Base-by-base conservation (phyloP, 2,797 vertebrate genomes). In the Chelon auratus region DNA sequence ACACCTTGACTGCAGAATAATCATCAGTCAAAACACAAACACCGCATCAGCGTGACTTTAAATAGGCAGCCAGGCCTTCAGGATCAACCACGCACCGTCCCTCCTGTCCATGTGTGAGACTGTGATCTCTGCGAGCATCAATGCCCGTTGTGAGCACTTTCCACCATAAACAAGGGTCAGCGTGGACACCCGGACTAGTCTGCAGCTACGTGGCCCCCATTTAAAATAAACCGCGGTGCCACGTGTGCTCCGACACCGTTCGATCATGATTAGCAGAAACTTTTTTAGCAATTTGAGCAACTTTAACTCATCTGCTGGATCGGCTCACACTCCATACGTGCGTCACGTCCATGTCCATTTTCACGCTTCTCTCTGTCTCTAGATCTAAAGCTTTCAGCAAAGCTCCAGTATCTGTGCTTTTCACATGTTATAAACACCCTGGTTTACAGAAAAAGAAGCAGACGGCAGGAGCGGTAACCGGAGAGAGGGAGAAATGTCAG, bases 21-120 rank as follows among this genome's bases (percentile, higher is more conserved):
- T 86, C 77, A 78, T 75, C 64, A 85, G 67, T 77, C 82, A 69
- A 82, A 82, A 83, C 81, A 78, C 48, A 13, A 77, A 67, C 40
- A 78, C 77, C 78, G 69, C 69, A 80, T 78, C 72, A 80, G 84
- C 80, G 70, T 48, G 72, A 80, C 68, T 75, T 70, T 72, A 18
- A 76, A 58, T 0, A 37, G 56, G 37, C 62, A 63, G 54, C 9
- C 36, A 12, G 70, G 9, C 61, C 55, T 0, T n/a, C 45, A 60
- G 61, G 72, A 81, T 80, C 59, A 76, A 26, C 53, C 42, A 70
- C 65, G 58, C 43, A 12, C 36, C n/a, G 68, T 10, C 70, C 26
- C 2, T 55, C 66, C 42, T 45, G 30, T 26, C 24, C 24, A 26
- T 26, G n/a, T 0, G 13, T 22, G 22, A 22, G 22, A 54, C 24